A percentile compares a stretch with the other conserved stretches of the same genome.
Evolutionary conservation across 2,888 invertebrate genomes (phyloP).

Genomic region (Colostygia pectinataria): DNA sequence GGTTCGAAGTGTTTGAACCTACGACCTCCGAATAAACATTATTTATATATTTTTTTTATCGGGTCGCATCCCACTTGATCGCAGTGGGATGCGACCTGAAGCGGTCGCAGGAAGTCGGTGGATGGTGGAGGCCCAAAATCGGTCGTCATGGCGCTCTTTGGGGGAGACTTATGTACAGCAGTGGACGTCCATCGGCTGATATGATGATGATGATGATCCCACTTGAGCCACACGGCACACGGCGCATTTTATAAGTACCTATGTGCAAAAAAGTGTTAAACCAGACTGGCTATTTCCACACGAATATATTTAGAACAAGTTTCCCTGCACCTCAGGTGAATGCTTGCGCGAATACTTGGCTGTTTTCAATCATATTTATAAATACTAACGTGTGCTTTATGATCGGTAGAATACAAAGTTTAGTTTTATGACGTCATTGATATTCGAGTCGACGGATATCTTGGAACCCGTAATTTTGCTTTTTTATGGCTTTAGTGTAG

Average conservation of each 20-base stretch:
- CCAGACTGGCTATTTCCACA: conserved; percentile 21
- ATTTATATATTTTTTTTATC: too few relatives aligned
- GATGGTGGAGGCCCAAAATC: too few relatives aligned
- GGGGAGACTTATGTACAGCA: too few relatives aligned
- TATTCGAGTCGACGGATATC: conserved; percentile 47
- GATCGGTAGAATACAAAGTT: conserved; percentile 40
- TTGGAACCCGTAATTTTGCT: conserved; percentile 51
- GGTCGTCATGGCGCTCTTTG: too few relatives aligned
- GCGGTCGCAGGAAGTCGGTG: too few relatives aligned
- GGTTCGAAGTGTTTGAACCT: too few relatives aligned
- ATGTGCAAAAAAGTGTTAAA: background rate
- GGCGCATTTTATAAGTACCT: background rate
- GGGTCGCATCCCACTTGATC: too few relatives aligned
- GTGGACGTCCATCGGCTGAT: too few relatives aligned
- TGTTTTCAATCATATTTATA: conserved; percentile 24
- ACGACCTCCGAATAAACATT: too few relatives aligned
- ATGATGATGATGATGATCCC: too few relatives aligned
- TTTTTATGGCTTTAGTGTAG: conserved; percentile 39
- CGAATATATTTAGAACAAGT: conserved; percentile 18
- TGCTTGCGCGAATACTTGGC: conserved; percentile 17
- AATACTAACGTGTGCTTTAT: conserved; percentile 35
- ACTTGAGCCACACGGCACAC: too few relatives aligned
- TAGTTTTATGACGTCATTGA: conserved; percentile 52
- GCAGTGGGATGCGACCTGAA: too few relatives aligned
- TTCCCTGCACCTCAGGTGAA: conserved; percentile 13